Evolutionary conservation across 2,888 invertebrate species (phyloP), one percentile per base, ranked within the genome.

Genomic region (Caenorhabditis sulstoni): DNA sequence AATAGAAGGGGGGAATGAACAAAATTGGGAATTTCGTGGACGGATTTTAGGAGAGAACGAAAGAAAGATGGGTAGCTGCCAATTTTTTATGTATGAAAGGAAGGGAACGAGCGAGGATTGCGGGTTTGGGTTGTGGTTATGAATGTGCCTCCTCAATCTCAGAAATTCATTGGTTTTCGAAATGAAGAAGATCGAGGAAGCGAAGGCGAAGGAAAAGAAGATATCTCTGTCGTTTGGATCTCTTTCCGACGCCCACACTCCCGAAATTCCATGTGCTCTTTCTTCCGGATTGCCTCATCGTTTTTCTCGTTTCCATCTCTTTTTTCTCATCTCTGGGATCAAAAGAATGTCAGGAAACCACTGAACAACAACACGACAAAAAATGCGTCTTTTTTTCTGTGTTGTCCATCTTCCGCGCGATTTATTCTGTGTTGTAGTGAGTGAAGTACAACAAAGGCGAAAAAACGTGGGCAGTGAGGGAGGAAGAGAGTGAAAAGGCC

Each of bases 331-430:
- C 44, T 47, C 9, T 18, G 29, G 29, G 29, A 50, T 52, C 12
- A 14, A 41, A 57, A 39, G 44, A 20, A 57, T 11, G 41, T n/a
- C n/a, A 20, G 39, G 23, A 52, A 64, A 50, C 11, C 8, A 16
- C 16, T 37, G 12, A 47, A 20, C 41, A 52, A 50, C 50, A 50
- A 52, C 50, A 64, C 41, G 41, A 41, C 41, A 11, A 14, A 14
- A 41, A 41, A 11, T 14, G 2, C 11, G 41, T 41, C 7, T 41
- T 14, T 11, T 41, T 41, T 14, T 41, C 11, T 52, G 22, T 62
- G 41, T 64, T 41, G 39, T 52, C 50, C 50, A 23, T 55, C 49
- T 73, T 64, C 64, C 71, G 71, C 71, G 58, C 64, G 71, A 73
- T 73, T 73, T 64, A 53, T 73, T 73, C 39, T 58, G 71, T 58